These are phyloP conservation scores for Plagodis dolabraria DNA, from an alignment of 2,888 invertebrate genomes.

Conservation along the genomic window DNA sequence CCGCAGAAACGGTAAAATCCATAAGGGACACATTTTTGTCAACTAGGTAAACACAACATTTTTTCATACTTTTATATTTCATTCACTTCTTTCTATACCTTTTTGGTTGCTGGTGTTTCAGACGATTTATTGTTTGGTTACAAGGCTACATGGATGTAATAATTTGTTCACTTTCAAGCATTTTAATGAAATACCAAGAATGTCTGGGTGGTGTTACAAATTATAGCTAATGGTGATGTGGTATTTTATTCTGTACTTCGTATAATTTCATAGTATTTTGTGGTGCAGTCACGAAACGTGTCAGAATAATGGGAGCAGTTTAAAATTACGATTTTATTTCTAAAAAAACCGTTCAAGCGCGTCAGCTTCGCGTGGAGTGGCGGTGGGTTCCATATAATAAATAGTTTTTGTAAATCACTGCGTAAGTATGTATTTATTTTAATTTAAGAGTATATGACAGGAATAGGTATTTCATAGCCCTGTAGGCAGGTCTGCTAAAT, in stretches of 20 bases:
- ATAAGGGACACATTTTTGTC: no score
- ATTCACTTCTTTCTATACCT: no score
- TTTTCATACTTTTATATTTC: no score
- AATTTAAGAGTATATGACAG: conserved; percentile 14
- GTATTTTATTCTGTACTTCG: conserved; percentile 19
- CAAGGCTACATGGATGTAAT: conserved; percentile 19
- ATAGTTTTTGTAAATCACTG: no score
- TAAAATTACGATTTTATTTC: no score
- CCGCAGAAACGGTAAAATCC: no score
- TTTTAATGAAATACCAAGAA: conserved; percentile 34
- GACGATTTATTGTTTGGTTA: conserved; percentile 24
- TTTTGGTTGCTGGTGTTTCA: conserved; percentile 1
- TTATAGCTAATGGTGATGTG: conserved; percentile 25
- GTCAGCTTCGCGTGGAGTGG: no score
- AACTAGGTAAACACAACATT: no score
- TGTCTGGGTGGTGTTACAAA: conserved; percentile 34
- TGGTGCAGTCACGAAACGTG: conserved; percentile 23
- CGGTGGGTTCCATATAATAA: no score
- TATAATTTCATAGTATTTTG: conserved; percentile 17
- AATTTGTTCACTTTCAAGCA: conserved; percentile 19
- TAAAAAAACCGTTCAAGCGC: no score
- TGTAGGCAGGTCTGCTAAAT: conserved; percentile 10
- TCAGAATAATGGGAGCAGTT: conserved; percentile 3
- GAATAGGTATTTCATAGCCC: conserved; percentile 21
- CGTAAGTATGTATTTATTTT: no score